Conservation (phyloP, 2,888 invertebrate species). For the Erebia epiphron region DNA sequence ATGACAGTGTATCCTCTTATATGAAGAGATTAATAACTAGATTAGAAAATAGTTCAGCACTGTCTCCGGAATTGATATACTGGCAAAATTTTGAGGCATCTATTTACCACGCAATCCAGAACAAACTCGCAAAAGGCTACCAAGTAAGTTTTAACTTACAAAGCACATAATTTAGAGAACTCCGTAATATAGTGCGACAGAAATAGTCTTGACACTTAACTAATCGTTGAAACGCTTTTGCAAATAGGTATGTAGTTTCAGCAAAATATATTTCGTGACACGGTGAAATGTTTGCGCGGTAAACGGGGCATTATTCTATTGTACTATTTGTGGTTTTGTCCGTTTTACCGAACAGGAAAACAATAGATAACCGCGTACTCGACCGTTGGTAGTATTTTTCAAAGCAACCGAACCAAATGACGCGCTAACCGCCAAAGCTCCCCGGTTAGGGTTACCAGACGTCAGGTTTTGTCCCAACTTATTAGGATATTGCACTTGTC, state of each 20-base stretch:
- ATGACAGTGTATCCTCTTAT: no score
- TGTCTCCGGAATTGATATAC: no score
- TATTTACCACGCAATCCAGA: conserved; percentile 13
- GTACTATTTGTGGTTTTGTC: conserved; percentile 39
- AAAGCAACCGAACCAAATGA: conserved; percentile 43
- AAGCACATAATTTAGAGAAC: conserved; percentile 35
- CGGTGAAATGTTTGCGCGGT: conserved; percentile 43
- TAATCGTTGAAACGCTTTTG: conserved; percentile 44
- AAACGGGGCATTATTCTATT: conserved; percentile 41
- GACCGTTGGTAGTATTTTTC: conserved; percentile 43
- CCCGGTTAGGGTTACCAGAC: not conserved
- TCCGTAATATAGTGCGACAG: conserved; percentile 40
- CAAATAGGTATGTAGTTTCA: conserved; percentile 41
- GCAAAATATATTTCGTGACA: conserved; percentile 43
- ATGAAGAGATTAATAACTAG: no score
- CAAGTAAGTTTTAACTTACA: conserved; percentile 22
- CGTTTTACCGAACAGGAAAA: conserved; percentile 42
- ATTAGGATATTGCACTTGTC: not conserved
- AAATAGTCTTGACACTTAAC: conserved; percentile 43
- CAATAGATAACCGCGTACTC: conserved; percentile 43
- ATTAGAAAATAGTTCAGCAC: no score
- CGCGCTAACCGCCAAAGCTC: conserved; percentile 39
- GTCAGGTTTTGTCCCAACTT: not conserved
- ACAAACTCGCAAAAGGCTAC: conserved; percentile 19
- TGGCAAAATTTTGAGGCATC: not conserved